Evolutionary conservation across 2,113 vertebrate species (phyloP), one percentile per base, ranked within the genome.

Genomic region (Eubucco bourcierii): DNA sequence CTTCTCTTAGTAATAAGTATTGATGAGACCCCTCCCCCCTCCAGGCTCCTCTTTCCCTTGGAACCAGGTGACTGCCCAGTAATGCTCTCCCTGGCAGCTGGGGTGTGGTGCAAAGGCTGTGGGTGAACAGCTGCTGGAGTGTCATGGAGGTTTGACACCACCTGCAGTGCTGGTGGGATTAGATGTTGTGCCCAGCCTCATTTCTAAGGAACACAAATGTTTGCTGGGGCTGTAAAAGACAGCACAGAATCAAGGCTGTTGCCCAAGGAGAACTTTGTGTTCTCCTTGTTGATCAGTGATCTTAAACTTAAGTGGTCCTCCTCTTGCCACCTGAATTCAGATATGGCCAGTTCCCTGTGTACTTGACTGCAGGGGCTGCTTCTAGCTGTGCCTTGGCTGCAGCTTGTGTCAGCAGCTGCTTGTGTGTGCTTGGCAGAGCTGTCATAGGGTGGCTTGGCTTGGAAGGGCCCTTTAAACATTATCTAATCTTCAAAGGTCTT

Each of bases 181-280:
- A 25, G 20, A 0, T 7, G 7, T 8, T 15, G 2, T 21, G 21
- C 10, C 20, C 31, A 0, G 15, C 6, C 3, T 34, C 10, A 17
- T 12, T 82, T 37, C 16, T 19, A 9, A 21, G n/a, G 15, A 63
- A 29, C 41, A 10, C 4, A 2, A 1, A 8, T 28, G 15, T 71
- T 21, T 50, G 15, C 50, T 7, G 0, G 8, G 25, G 1, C 31
- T 25, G 53, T 61, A 10, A 33, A 53, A 67, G 20, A 7, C 46
- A 46, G 46, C 46, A 46, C 46, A 46, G 46, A 19, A 46, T 52
- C 21, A 20, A 34, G 31, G 4, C 31, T 3, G 52, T 46, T 64
- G 24, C 37, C 5, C 6, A 9, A 12, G 15, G 7, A 10, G 2
- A 33, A 14, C 9, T 79, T 58, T 16, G 8, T 39, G 1, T 23